Percentiles rank a stretch among this genome's conserved stretches.
Conservation (phyloP, 2,888 invertebrate genomes). For the Theretra japonica region DNA sequence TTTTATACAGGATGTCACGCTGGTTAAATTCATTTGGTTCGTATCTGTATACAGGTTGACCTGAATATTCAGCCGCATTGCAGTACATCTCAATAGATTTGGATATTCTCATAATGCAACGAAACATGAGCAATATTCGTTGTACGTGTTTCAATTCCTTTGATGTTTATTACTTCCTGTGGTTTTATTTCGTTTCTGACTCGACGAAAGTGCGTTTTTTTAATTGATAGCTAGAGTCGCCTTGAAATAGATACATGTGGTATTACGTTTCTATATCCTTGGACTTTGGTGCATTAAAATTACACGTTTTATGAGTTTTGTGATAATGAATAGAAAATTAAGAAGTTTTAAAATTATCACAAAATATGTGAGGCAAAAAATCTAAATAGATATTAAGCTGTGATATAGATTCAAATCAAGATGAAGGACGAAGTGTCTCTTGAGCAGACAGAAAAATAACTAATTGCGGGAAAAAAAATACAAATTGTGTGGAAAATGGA, state of each 20-base stretch:
- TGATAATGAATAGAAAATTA: background rate
- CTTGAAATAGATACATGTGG: background rate
- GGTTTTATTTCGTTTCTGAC: conserved; percentile 39
- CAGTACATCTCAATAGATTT: conserved; percentile 49
- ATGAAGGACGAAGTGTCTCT: no score
- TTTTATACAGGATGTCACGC: background rate
- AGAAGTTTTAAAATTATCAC: no score
- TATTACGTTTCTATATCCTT: conserved; percentile 9
- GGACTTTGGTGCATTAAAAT: background rate
- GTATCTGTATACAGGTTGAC: conserved; percentile 41
- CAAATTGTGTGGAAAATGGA: no score
- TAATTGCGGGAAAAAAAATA: no score
- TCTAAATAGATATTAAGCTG: no score
- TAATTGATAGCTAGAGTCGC: background rate
- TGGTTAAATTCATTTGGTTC: conserved; percentile 11
- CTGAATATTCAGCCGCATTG: conserved; percentile 58
- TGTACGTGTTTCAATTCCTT: conserved; percentile 39
- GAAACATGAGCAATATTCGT: conserved; percentile 34
- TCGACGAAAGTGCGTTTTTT: conserved; percentile 6
- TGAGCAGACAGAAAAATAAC: no score
- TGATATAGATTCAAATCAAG: no score
- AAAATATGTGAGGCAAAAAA: no score
- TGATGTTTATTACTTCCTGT: conserved; percentile 40
- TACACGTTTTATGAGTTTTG: background rate
- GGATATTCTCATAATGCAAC: conserved; percentile 42